phyloP scores from a whole-genome alignment of 2,797 vertebrate species.

The Acipenser ruthenus region DNA sequence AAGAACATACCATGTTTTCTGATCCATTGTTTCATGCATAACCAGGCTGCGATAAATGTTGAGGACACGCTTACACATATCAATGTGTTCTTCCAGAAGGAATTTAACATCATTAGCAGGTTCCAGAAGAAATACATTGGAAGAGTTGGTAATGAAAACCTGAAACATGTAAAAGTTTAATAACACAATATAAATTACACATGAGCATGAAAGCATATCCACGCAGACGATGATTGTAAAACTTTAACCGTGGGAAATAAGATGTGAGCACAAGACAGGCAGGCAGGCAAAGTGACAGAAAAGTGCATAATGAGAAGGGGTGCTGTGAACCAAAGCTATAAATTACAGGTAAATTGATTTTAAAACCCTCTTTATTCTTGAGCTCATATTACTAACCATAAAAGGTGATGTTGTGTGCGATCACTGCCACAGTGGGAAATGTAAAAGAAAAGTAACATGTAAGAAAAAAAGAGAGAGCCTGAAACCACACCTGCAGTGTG shows the following conservation, averaged over 20 bases:
- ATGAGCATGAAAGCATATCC: too few relatives aligned
- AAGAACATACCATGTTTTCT: conserved; percentile 86
- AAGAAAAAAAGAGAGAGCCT: conserved; percentile 7
- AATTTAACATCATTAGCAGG: conserved; percentile 90
- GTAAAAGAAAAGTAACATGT: not conserved
- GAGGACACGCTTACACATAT: conserved; percentile 97
- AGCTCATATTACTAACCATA: too few relatives aligned
- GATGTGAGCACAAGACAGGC: too few relatives aligned
- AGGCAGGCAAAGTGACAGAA: too few relatives aligned
- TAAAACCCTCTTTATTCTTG: too few relatives aligned
- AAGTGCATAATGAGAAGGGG: too few relatives aligned
- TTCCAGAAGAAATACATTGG: conserved; percentile 92
- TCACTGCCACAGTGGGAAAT: not conserved
- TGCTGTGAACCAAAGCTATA: too few relatives aligned
- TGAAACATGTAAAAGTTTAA: conserved; percentile 32
- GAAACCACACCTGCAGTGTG: conserved; percentile 75
- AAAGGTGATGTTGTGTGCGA: not conserved
- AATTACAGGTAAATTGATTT: too few relatives aligned
- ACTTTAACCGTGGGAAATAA: too few relatives aligned
- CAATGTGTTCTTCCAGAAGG: conserved; percentile 91
- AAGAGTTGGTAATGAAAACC: conserved; percentile 95
- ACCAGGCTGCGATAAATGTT: conserved; percentile 98
- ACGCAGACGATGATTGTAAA: too few relatives aligned
- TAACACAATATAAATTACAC: too few relatives aligned
- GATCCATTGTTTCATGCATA: conserved; percentile 96